A percentile compares a stretch with the other conserved stretches of the same genome.
Evolutionary conservation across 2,113 vertebrate genomes (phyloP).

Genomic region (Larimichthys crocea): DNA sequence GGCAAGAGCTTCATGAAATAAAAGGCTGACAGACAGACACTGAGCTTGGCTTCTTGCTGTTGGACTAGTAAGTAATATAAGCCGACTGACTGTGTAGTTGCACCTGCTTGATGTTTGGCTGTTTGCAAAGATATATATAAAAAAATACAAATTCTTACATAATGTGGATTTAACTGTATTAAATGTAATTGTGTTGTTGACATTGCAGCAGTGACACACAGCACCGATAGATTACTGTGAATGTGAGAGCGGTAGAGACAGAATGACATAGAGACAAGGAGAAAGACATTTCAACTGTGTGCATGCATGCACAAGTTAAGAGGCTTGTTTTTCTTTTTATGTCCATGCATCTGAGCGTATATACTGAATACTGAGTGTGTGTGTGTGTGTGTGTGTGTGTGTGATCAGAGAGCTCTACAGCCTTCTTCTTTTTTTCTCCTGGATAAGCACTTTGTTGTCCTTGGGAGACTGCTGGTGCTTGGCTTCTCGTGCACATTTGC

Average conservation of each 20-base stretch:
- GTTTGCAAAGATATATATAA: too few species aligned
- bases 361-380: constrained; percentile 7
- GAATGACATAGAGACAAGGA: background rate
- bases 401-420: constrained; percentile 60
- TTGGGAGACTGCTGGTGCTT: constrained; percentile 81
- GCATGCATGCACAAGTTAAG: constrained; percentile 27
- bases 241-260: constrained; percentile 1
- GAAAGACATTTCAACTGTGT: constrained; percentile 19
- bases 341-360: constrained; percentile 28
- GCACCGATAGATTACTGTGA: background rate
- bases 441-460: constrained; percentile 84
- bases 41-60: too few species aligned
- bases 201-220: constrained; percentile 14
- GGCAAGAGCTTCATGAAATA: too few species aligned
- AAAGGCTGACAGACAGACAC: too few species aligned
- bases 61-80: too few species aligned
- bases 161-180: background rate
- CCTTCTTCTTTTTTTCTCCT: constrained; percentile 67
- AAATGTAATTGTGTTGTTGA: constrained; percentile 7
- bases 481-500: constrained; percentile 72
- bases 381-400: constrained; percentile 40
- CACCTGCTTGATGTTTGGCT: too few species aligned
- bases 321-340: constrained; percentile 51
- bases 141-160: too few species aligned
- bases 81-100: too few species aligned